phyloP scores from a whole-genome alignment of 2,113 vertebrate genomes.

The Corythornis cristatus region DNA sequence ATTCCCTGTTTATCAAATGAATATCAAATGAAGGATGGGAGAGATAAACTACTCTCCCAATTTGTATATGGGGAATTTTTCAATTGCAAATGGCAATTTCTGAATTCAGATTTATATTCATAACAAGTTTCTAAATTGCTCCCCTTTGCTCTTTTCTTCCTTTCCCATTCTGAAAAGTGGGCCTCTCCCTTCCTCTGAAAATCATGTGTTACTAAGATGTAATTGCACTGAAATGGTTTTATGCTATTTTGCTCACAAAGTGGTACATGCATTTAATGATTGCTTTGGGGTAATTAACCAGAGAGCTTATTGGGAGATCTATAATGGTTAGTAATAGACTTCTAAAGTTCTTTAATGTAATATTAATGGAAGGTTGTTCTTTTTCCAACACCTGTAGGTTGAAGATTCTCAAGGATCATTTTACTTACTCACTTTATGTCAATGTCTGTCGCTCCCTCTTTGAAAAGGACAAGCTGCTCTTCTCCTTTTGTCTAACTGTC shows the following conservation, averaged over 20 bases:
- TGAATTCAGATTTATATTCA: not conserved
- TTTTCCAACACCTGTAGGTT: slow-evolving; percentile 68
- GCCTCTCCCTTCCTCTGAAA: not conserved
- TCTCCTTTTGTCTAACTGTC: slow-evolving; percentile 87
- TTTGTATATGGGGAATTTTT: not conserved
- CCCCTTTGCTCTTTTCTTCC: not conserved
- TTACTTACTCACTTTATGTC: slow-evolving; percentile 87
- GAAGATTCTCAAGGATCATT: slow-evolving; percentile 86
- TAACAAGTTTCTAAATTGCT: not conserved
- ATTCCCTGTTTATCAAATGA: not conserved
- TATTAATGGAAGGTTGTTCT: not conserved
- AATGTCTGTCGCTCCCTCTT: slow-evolving; percentile 91
- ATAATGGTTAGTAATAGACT: not conserved
- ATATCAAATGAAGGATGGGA: not conserved
- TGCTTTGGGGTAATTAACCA: not conserved
- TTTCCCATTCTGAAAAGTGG: not conserved
- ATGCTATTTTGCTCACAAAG: not conserved
- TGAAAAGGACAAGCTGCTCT: slow-evolving; percentile 93
- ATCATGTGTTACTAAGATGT: not conserved
- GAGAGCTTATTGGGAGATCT: not conserved
- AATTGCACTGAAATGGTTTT: not conserved
- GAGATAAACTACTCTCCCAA: not conserved
- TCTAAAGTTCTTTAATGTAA: not conserved
- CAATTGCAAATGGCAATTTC: not conserved
- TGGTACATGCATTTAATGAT: not conserved